A percentile compares a stretch with the other conserved stretches of the same genome.
These are phyloP conservation scores for Philhelius pedissequus DNA, from an alignment of 2,888 invertebrate species.

Conservation along the genomic window DNA sequence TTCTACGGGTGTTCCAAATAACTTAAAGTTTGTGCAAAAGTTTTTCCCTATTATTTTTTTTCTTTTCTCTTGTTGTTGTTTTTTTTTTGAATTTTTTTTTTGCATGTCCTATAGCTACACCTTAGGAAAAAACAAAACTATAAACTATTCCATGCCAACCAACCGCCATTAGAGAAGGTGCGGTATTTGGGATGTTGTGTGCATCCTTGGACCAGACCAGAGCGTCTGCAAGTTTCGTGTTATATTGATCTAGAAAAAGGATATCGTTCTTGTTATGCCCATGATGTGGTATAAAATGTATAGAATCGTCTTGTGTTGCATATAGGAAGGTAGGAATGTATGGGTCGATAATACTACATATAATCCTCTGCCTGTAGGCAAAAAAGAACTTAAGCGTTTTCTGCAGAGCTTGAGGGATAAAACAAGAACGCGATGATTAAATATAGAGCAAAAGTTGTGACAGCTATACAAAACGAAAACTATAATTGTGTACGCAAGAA, in stretches of 20 bases:
- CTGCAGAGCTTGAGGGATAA: constrained; percentile 41
- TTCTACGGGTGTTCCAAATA: constrained; percentile 47
- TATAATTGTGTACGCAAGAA: constrained; percentile 19
- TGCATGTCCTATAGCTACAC: not conserved
- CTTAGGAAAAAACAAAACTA: constrained; percentile 40
- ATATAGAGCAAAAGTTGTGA: constrained; percentile 51
- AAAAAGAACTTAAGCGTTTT: constrained; percentile 40
- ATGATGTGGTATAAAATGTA: not conserved
- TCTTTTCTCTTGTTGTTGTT: not conserved
- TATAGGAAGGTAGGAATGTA: not conserved
- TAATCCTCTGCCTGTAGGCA: constrained; percentile 22
- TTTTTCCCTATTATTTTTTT: not conserved
- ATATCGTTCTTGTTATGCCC: constrained; percentile 29
- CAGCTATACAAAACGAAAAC: constrained; percentile 27
- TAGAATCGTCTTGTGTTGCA: constrained; percentile 5
- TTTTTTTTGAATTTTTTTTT: not conserved
- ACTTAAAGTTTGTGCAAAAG: constrained; percentile 50
- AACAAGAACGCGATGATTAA: constrained; percentile 50
- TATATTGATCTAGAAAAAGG: constrained; percentile 43
- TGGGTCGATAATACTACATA: not conserved
- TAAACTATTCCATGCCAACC: constrained; percentile 51
- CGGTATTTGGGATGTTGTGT: constrained; percentile 42
- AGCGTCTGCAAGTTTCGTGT: constrained; percentile 27
- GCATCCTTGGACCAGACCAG: constrained; percentile 46
- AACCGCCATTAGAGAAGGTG: constrained; percentile 58